Evolutionary conservation across 2,113 vertebrate species (phyloP).

Genomic region (Toxostoma redivivum): DNA sequence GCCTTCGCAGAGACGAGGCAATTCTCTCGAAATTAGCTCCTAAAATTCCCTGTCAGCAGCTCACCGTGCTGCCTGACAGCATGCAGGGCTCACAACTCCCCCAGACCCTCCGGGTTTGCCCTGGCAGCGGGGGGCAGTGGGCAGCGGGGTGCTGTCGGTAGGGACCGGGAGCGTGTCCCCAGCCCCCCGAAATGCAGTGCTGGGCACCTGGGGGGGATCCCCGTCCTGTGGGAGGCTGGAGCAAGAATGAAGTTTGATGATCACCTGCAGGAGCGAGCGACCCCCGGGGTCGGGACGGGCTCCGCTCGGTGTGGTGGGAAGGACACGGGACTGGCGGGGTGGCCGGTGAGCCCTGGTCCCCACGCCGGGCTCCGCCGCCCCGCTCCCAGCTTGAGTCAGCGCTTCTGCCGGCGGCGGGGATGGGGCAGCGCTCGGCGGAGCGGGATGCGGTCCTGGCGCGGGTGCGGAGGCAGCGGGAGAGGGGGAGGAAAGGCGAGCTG

Average conservation of each 20-base stretch:
- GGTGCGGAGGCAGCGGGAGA: slow-evolving; percentile 70
- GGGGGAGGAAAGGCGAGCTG: neutral
- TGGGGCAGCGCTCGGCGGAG: slow-evolving; percentile 77
- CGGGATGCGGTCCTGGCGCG: slow-evolving; percentile 72
- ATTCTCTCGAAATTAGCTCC: neutral
- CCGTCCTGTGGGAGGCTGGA: neutral
- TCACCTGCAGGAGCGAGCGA: neutral
- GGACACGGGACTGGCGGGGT: neutral
- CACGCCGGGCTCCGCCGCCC: neutral
- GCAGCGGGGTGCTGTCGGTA: neutral
- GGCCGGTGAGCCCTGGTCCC: no score
- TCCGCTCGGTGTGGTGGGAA: neutral
- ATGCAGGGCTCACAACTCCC: neutral
- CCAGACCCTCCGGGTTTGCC: neutral
- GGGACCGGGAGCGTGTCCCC: neutral
- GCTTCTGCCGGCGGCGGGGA: slow-evolving; percentile 84
- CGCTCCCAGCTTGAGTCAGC: slow-evolving; percentile 78
- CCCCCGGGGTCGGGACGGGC: neutral
- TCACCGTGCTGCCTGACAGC: neutral
- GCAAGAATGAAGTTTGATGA: neutral
- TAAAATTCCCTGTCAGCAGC: neutral
- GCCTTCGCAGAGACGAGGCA: neutral
- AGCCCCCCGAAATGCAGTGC: neutral
- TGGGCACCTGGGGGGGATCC: neutral
- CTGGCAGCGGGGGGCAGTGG: neutral